Conservation (phyloP, 2,797 vertebrate genomes). For the Podarcis siculus region DNA sequence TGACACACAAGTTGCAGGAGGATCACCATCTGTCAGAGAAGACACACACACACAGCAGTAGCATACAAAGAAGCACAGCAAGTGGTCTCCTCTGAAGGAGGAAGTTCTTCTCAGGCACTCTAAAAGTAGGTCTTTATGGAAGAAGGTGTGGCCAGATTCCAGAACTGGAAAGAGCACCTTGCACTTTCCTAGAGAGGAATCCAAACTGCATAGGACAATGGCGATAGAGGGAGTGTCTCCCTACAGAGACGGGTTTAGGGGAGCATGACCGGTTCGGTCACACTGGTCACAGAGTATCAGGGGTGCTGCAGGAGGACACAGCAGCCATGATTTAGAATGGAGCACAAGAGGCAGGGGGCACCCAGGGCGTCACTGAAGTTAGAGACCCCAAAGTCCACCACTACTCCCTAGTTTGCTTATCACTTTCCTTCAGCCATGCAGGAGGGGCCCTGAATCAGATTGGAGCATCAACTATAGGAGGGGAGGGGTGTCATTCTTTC, state of each 20-base stretch:
- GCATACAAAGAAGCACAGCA: no score
- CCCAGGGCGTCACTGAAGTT: no score
- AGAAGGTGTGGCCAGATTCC: not conserved
- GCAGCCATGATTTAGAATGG: no score
- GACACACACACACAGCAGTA: not conserved
- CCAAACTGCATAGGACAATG: not conserved
- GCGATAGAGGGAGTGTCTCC: no score
- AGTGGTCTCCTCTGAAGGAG: not conserved
- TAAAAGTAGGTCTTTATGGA: not conserved
- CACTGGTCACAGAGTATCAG: no score
- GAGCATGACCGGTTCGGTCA: no score
- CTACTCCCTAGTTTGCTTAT: no score
- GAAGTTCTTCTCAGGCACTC: not conserved
- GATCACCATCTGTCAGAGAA: not conserved
- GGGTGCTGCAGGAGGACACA: no score
- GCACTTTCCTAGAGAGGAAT: not conserved
- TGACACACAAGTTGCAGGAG: not conserved
- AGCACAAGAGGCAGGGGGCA: no score
- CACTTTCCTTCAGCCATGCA: not conserved
- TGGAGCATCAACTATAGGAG: not conserved
- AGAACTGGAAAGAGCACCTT: not conserved
- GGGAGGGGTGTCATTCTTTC: not conserved
- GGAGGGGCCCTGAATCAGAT: not conserved
- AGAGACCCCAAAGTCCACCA: no score
- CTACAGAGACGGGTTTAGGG: not conserved